Percentiles rank a stretch among this genome's conserved stretches.
Conservation (phyloP, 2,888 invertebrate genomes). For the Heliconius aoede region DNA sequence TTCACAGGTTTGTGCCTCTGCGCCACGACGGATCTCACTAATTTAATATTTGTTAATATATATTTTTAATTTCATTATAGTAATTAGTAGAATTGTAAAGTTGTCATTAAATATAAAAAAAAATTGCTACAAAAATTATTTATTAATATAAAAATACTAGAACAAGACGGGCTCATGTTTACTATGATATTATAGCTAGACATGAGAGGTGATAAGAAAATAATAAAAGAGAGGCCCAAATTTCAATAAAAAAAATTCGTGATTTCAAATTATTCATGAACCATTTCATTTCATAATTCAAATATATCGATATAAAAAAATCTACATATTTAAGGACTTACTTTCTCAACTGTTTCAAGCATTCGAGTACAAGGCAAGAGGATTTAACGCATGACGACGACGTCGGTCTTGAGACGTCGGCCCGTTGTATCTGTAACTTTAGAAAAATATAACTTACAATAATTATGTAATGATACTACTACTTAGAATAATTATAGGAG, state of each 20-base stretch:
- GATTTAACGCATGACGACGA: neutral
- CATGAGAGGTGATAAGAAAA: neutral
- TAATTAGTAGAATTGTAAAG: neutral
- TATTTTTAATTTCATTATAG: neutral
- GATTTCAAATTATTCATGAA: neutral
- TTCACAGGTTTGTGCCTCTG: too few species aligned
- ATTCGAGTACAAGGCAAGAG: neutral
- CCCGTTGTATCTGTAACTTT: neutral
- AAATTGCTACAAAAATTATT: too few species aligned
- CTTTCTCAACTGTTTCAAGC: neutral
- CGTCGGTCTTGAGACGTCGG: neutral
- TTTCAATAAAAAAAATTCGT: neutral
- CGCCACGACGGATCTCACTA: too few species aligned
- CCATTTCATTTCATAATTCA: neutral
- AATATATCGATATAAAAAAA: neutral
- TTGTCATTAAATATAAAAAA: neutral
- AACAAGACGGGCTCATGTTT: neutral
- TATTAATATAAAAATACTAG: too few species aligned
- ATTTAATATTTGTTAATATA: neutral
- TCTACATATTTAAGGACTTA: neutral
- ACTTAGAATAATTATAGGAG: neutral
- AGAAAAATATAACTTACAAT: neutral
- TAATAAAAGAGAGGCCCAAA: neutral
- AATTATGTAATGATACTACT: too few species aligned
- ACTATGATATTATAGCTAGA: too few species aligned